These are phyloP conservation scores for Danio choprae DNA, from an alignment of 2,797 vertebrate genomes.

Conservation along the genomic window DNA sequence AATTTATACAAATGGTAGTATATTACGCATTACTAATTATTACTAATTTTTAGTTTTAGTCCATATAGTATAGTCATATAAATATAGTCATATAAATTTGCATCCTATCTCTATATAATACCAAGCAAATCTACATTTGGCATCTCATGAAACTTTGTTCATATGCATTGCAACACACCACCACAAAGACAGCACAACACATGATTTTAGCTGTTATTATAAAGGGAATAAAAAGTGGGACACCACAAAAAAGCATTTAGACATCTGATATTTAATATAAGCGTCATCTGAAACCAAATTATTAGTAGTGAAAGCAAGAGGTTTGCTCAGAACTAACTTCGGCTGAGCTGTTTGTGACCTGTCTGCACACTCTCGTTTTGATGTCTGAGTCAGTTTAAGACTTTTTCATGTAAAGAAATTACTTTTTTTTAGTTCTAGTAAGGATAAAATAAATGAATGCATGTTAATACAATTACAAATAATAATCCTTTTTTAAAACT, in stretches of 20 bases:
- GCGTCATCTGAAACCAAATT: not conserved
- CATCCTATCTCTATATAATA: not conserved
- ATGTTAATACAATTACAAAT: too few relatives aligned
- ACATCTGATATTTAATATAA: not conserved
- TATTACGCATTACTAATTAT: not conserved
- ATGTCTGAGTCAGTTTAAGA: not conserved
- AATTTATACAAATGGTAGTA: not conserved
- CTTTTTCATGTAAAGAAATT: too few relatives aligned
- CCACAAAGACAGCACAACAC: constrained; percentile 44
- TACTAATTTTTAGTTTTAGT: too few relatives aligned
- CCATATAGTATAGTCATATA: too few relatives aligned
- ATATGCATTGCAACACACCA: not conserved
- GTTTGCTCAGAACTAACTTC: not conserved
- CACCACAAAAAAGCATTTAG: not conserved
- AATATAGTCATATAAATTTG: not conserved
- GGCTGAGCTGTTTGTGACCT: not conserved
- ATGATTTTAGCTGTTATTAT: constrained; percentile 10
- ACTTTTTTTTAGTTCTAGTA: too few relatives aligned
- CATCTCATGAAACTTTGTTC: constrained; percentile 40
- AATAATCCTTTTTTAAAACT: too few relatives aligned
- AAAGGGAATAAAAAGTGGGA: not conserved
- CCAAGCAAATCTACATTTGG: constrained; percentile 47
- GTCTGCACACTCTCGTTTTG: not conserved
- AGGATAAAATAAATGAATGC: too few relatives aligned
- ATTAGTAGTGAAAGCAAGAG: not conserved